Percentiles rank a stretch among this genome's conserved stretches.
These are phyloP conservation scores for Pachypanchax playfairii DNA, from an alignment of 2,113 vertebrate species.

Conservation along the genomic window DNA sequence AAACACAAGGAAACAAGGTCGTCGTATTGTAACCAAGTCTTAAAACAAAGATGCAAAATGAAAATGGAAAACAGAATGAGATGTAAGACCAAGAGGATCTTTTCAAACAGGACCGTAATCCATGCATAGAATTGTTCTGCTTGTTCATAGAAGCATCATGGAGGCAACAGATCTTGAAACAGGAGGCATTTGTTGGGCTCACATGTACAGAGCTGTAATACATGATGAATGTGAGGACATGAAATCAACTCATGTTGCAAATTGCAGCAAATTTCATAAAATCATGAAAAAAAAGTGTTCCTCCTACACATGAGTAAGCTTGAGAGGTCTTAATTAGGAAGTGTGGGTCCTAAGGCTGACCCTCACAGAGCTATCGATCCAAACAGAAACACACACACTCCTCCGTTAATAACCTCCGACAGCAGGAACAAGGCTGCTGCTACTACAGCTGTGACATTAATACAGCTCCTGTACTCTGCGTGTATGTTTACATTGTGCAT, in stretches of 20 bases:
- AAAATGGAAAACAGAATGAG: no score
- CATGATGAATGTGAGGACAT: neutral
- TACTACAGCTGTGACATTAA: constrained; percentile 54
- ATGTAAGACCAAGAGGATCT: no score
- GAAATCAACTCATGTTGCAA: neutral
- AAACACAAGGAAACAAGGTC: no score
- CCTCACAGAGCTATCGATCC: constrained; percentile 38
- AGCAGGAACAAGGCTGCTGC: constrained; percentile 31
- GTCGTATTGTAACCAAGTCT: no score
- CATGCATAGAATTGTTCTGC: no score
- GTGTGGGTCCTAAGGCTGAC: constrained; percentile 25
- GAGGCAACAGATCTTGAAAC: no score
- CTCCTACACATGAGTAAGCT: constrained; percentile 20
- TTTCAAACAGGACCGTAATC: no score
- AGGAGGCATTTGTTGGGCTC: no score
- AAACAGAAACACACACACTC: constrained; percentile 15
- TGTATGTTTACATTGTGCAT: constrained; percentile 27
- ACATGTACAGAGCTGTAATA: neutral
- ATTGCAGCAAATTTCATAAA: constrained; percentile 4
- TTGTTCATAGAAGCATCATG: no score
- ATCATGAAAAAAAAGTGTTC: neutral
- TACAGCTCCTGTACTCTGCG: constrained; percentile 13
- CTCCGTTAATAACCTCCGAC: constrained; percentile 54
- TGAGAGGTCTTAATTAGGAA: constrained; percentile 54
- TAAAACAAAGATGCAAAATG: no score